A percentile compares a stretch with the other conserved stretches of the same genome.
Conservation (phyloP, 2,888 invertebrate genomes). For the Graphium colonna region DNA sequence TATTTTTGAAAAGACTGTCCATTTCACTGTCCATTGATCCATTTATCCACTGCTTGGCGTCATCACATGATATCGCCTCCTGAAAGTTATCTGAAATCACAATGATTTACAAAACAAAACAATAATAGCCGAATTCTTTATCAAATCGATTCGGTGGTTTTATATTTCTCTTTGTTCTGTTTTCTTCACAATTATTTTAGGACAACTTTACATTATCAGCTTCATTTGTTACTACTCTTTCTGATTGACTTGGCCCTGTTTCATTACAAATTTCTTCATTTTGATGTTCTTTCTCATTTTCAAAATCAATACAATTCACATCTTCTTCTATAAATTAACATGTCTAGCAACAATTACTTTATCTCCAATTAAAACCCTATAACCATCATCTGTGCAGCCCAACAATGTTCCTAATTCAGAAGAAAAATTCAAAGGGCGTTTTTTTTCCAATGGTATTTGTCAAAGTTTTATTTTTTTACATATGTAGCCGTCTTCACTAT, state of each 20-base stretch:
- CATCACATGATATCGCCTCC: background rate
- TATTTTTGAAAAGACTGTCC: background rate
- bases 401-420: slow-evolving; percentile 30
- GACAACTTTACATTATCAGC: too few relatives aligned
- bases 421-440: slow-evolving; percentile 35
- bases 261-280: too few relatives aligned
- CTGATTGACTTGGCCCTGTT: too few relatives aligned
- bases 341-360: slow-evolving; percentile 6
- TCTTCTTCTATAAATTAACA: too few relatives aligned
- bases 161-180: too few relatives aligned
- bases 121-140: background rate
- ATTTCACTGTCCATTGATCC: background rate
- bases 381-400: slow-evolving; percentile 33
- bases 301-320: too few relatives aligned
- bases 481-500: slow-evolving; percentile 25
- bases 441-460: slow-evolving; percentile 35
- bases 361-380: slow-evolving; percentile 32
- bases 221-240: too few relatives aligned
- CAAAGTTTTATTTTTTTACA: slow-evolving; percentile 23
- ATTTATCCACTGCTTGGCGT: background rate
- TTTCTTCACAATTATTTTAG: too few relatives aligned
- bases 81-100: background rate
- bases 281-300: too few relatives aligned
- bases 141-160: background rate
- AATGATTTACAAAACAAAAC: background rate